Conservation (phyloP, 2,888 invertebrate genomes). For the Rotaria magnacalcarata region DNA sequence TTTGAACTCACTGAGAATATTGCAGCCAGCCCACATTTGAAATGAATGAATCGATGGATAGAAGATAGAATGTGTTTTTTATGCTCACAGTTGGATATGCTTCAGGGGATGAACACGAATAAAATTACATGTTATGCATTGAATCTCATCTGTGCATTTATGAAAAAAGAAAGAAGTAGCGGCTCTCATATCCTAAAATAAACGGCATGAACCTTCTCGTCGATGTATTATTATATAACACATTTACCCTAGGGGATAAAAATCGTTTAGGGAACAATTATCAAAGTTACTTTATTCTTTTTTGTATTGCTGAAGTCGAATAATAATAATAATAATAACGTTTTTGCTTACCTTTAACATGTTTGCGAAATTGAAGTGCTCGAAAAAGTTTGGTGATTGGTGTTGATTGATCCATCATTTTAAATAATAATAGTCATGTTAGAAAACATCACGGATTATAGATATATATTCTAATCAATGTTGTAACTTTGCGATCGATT, state of each 20-base stretch:
- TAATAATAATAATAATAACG: too few species aligned
- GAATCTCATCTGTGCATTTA: neutral
- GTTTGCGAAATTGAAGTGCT: constrained; percentile 18
- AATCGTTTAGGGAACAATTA: too few species aligned
- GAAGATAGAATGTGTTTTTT: neutral
- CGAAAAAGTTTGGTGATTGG: constrained; percentile 12
- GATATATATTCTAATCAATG: constrained; percentile 1
- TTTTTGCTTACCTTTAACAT: constrained; percentile 22
- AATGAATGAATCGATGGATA: neutral
- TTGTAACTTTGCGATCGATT: neutral
- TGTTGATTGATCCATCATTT: constrained; percentile 8
- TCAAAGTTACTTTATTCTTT: too few species aligned
- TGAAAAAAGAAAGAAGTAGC: too few species aligned
- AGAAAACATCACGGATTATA: neutral
- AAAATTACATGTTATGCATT: neutral
- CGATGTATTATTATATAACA: too few species aligned
- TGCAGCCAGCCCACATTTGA: neutral
- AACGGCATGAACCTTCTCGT: neutral
- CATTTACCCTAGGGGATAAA: too few species aligned
- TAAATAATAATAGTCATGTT: neutral
- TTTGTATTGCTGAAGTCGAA: neutral
- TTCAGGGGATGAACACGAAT: neutral
- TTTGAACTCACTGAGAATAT: neutral
- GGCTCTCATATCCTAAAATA: neutral
- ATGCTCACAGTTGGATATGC: neutral